Conservation (phyloP, 2,797 vertebrate species). For the Capromys pilorides region DNA sequence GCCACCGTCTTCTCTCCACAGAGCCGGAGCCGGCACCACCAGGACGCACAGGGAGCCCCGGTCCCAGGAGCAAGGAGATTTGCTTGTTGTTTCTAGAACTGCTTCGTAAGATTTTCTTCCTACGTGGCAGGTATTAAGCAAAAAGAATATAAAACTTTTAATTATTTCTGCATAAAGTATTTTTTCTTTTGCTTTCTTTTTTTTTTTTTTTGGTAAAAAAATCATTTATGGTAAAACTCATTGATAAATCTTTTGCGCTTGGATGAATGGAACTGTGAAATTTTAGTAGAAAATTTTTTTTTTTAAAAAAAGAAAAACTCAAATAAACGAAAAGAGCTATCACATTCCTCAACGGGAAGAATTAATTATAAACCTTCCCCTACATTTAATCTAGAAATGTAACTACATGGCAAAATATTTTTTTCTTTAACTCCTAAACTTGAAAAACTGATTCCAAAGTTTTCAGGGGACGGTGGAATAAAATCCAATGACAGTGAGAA, state of each 20-base stretch:
- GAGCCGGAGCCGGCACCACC: accelerated
- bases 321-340: not conserved
- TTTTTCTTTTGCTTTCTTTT: not conserved
- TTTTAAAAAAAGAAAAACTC: too few species aligned
- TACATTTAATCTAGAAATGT: not conserved
- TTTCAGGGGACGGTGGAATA: not conserved
- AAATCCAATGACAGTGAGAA: not conserved
- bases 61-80: accelerated
- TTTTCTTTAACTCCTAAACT: not conserved
- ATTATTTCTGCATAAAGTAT: not conserved
- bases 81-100: not conserved
- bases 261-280: not conserved
- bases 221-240: not conserved
- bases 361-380: too few species aligned
- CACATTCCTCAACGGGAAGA: not conserved
- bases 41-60: accelerated
- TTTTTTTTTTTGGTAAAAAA: not conserved
- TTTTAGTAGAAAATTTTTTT: not conserved
- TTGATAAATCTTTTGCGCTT: not conserved
- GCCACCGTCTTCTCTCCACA: too few species aligned
- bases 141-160: too few species aligned
- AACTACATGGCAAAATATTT: not conserved
- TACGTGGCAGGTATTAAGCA: not conserved
- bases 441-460: not conserved
- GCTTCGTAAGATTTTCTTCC: not conserved